These are phyloP conservation scores for Acronicta leporina DNA, from an alignment of 2,888 invertebrate genomes.

Conservation along the genomic window DNA sequence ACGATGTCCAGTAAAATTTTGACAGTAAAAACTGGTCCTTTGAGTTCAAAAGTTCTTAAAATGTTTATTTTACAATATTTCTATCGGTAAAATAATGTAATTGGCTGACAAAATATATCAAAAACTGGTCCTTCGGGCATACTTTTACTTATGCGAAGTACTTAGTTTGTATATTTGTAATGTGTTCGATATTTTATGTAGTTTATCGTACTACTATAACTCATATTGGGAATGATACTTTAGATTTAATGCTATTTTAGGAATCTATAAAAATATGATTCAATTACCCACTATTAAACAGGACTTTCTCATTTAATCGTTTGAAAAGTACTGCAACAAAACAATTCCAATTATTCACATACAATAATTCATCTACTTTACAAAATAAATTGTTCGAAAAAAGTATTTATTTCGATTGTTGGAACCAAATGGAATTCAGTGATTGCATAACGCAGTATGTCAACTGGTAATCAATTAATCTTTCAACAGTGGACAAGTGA, in stretches of 20 bases:
- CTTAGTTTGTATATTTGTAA: too few relatives aligned
- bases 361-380: slow-evolving; percentile 38
- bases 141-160: too few relatives aligned
- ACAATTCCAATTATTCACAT: slow-evolving; percentile 13
- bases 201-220: too few relatives aligned
- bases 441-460: slow-evolving; percentile 45
- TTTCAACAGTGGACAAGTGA: slow-evolving; percentile 41
- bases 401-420: slow-evolving; percentile 45
- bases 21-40: slow-evolving; percentile 15
- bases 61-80: neutral
- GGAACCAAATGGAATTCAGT: slow-evolving; percentile 23
- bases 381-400: slow-evolving; percentile 40
- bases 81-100: neutral
- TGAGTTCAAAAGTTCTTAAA: neutral
- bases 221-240: too few relatives aligned
- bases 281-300: too few relatives aligned
- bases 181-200: too few relatives aligned
- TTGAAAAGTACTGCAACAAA: slow-evolving; percentile 7
- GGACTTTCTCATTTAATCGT: too few relatives aligned
- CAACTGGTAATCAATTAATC: slow-evolving; percentile 53
- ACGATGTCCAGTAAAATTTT: slow-evolving; percentile 29
- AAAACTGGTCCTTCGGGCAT: neutral
- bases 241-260: too few relatives aligned
- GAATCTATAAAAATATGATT: too few relatives aligned
- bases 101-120: neutral